Evolutionary conservation across 2,113 vertebrate genomes (phyloP).

Genomic region (Dryoscopus gambensis): DNA sequence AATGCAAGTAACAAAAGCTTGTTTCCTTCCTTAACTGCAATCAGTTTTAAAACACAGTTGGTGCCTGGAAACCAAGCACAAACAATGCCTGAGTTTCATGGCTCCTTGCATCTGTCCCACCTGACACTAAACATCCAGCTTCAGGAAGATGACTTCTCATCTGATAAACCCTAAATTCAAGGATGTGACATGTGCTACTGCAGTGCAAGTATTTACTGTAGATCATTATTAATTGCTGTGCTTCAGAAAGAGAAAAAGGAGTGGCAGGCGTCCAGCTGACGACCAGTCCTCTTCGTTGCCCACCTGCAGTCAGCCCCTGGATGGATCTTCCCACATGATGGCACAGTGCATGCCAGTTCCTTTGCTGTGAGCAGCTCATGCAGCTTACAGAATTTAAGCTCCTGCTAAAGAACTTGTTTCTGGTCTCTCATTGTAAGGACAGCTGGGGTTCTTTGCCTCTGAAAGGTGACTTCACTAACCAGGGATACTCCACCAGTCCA

Average conservation of each 20-base stretch:
- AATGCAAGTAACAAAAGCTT: background rate
- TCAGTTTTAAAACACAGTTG: background rate
- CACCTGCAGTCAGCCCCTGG: background rate
- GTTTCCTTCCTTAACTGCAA: background rate
- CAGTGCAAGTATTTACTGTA: background rate
- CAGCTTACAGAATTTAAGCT: background rate
- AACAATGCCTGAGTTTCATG: background rate
- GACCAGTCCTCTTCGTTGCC: background rate
- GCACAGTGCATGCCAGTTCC: accelerated
- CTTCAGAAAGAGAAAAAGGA: background rate
- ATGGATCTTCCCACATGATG: background rate
- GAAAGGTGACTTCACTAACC: background rate
- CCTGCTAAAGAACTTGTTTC: background rate
- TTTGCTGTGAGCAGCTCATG: background rate
- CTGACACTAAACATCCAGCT: background rate
- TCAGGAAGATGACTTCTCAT: background rate
- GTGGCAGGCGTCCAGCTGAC: background rate
- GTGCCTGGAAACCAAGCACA: background rate
- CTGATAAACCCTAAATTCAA: background rate
- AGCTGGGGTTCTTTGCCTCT: background rate
- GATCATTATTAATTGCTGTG: background rate
- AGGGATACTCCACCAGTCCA: background rate
- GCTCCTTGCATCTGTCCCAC: background rate
- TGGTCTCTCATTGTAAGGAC: background rate
- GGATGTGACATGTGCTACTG: background rate